Conservation (phyloP, 2,797 vertebrate species). For the Apogon talboti region DNA sequence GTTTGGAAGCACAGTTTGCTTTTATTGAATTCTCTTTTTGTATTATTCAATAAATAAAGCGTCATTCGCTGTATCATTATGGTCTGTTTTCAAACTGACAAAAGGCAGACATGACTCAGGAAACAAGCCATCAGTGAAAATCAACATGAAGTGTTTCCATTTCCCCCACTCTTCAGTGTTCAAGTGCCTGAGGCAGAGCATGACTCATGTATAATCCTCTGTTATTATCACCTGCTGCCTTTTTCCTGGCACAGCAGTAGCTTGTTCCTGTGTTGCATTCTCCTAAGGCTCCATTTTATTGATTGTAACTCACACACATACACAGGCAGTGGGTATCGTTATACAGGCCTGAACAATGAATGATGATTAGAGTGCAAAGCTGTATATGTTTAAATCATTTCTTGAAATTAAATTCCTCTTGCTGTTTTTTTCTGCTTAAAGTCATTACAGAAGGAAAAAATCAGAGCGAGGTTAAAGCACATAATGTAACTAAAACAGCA, state of each 20-base stretch:
- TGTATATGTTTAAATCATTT: conserved; percentile 13
- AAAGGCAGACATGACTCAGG: not conserved
- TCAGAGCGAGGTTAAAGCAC: too few relatives aligned
- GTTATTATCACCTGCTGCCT: conserved; percentile 36
- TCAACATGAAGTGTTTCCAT: not conserved
- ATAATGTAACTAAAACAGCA: too few relatives aligned
- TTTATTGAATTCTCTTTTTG: not conserved
- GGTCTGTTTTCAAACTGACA: conserved; percentile 1
- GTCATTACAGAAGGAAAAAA: too few relatives aligned
- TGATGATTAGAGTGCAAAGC: conserved; percentile 15
- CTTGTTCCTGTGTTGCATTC: conserved; percentile 11
- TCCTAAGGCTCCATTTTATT: conserved; percentile 27
- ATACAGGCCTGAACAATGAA: conserved; percentile 22
- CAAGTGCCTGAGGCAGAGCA: conserved; percentile 11
- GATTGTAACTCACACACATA: conserved; percentile 26
- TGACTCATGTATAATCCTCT: conserved; percentile 41
- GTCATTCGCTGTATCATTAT: not conserved
- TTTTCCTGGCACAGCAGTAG: conserved; percentile 29
- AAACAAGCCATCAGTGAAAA: conserved; percentile 8
- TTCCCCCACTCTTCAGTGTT: not conserved
- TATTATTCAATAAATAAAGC: not conserved
- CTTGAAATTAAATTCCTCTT: not conserved
- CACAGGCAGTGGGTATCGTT: conserved; percentile 27
- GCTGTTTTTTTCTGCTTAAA: not conserved
- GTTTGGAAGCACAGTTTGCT: not conserved